Evolutionary conservation across 2,113 vertebrate genomes (phyloP), one percentile per base, ranked within the genome.

Genomic region (Lampris megalopsis): DNA sequence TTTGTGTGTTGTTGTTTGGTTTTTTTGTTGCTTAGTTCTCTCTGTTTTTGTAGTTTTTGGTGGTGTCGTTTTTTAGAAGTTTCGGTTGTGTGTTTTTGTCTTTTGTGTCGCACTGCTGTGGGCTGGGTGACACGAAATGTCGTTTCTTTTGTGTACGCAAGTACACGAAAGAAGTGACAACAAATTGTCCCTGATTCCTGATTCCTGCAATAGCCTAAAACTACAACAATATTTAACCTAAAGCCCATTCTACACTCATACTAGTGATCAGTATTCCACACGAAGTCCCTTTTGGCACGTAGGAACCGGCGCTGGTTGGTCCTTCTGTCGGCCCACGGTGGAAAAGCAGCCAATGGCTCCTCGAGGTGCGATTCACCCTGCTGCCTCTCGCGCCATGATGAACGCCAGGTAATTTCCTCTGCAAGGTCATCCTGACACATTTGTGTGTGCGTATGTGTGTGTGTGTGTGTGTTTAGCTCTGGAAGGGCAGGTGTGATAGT

Each of bases 371-470:
- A 80, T 87, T 76, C 77, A 36, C 82, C 73, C 82, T 80, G 10
- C 63, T 58, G 63, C 60, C 79, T n/a, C 24, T 45, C 50, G 47
- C 82, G 35, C 75, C 49, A 56, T 88, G 90, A 90, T 84, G 56
- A 69, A 87, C 53, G 71, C 45, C 13, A 54, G 37, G 70, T 71
- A 77, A 82, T 86, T 91, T 87, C 73, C 81, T 86, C 75, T 63
- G 72, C 84, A 88, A 91, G 84, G 88, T 88, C 83, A 56, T 66
- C 62, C 53, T 9, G 65, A 82, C 74, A 4, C 69, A 67, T 69
- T 42, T 10, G 42, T 71, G 64, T 49, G 63, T 63, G 48, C 2
- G 1, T 1, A 10, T 40, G 63, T 38, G 49, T 49, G 52, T 11
- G 35, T 37, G 41, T 36, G n/a, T 13, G 43, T 37, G 49, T 49